These are phyloP conservation scores for Lapara coniferarum DNA, from an alignment of 2,888 invertebrate species.

Conservation along the genomic window DNA sequence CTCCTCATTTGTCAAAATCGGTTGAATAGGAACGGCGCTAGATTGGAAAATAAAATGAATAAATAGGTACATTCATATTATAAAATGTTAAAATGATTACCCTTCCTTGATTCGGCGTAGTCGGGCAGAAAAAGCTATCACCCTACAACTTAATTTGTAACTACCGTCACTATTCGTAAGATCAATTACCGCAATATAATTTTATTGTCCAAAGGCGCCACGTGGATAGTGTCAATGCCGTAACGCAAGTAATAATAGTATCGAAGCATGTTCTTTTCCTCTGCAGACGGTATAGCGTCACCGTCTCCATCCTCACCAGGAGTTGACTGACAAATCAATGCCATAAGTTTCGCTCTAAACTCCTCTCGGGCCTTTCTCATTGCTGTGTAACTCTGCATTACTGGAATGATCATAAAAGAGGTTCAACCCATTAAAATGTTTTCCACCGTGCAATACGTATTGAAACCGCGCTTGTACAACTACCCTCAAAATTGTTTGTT, in stretches of 20 bases:
- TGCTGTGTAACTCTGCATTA: conserved; percentile 86
- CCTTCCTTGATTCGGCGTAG: no score
- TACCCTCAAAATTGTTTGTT: no score
- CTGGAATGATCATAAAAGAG: conserved; percentile 53
- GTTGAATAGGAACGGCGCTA: no score
- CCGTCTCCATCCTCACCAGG: conserved; percentile 66
- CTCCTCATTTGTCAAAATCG: no score
- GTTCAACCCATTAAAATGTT: background rate
- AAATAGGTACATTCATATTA: no score
- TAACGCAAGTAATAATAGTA: conserved; percentile 96
- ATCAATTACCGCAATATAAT: conserved; percentile 85
- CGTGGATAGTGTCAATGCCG: conserved; percentile 95
- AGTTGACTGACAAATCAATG: conserved; percentile 86
- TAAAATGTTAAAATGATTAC: no score
- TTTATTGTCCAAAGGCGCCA: conserved; percentile 91
- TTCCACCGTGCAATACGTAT: no score
- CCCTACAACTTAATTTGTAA: no score
- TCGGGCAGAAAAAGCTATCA: no score
- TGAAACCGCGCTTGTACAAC: no score
- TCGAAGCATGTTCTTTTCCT: conserved; percentile 88
- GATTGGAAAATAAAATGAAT: no score
- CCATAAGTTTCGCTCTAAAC: conserved; percentile 91
- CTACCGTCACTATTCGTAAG: background rate
- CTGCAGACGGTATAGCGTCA: conserved; percentile 81
- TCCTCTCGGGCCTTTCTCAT: conserved; percentile 90